Percentiles rank a stretch among this genome's conserved stretches.
phyloP scores from a whole-genome alignment of 2,888 invertebrate species.

The Sphinx pinastri region DNA sequence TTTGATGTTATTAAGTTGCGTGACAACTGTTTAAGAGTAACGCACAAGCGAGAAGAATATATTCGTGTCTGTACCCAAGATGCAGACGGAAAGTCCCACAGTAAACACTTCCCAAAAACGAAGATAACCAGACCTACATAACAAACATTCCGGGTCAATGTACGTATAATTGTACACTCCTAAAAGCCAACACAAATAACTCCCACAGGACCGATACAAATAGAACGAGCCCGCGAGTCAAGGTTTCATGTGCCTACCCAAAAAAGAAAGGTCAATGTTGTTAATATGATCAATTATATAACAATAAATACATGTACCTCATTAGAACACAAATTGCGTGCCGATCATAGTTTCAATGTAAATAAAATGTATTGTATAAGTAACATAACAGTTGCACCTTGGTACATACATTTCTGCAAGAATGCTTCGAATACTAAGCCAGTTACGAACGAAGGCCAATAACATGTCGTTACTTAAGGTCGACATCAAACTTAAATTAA shows the following conservation, averaged over 20 bases:
- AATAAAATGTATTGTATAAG: conserved; percentile 4
- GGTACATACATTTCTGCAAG: conserved; percentile 37
- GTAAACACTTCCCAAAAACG: conserved; percentile 32
- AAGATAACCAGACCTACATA: conserved; percentile 33
- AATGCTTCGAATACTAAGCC: conserved; percentile 41
- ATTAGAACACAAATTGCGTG: neutral
- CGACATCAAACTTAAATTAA: conserved; percentile 36
- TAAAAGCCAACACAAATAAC: conserved; percentile 66
- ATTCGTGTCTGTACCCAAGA: conserved; percentile 29
- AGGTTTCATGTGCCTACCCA: conserved; percentile 20
- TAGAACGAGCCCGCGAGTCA: conserved; percentile 45
- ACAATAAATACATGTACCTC: conserved; percentile 5
- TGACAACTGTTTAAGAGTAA: conserved; percentile 12
- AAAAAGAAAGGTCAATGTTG: conserved; percentile 1
- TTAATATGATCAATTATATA: neutral
- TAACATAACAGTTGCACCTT: conserved; percentile 25
- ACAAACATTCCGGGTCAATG: conserved; percentile 60
- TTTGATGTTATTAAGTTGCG: neutral
- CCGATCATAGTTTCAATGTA: conserved; percentile 4
- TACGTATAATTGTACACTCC: conserved; percentile 61
- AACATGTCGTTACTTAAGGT: conserved; percentile 45
- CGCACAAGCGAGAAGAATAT: conserved; percentile 29
- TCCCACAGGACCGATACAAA: conserved; percentile 53
- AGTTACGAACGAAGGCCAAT: conserved; percentile 44
- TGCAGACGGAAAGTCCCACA: conserved; percentile 32